A percentile compares a stretch with the other conserved stretches of the same genome.
These are phyloP conservation scores for Brachionus calyciflorus DNA, from an alignment of 1,140 invertebrate genomes.

Conservation along the genomic window DNA sequence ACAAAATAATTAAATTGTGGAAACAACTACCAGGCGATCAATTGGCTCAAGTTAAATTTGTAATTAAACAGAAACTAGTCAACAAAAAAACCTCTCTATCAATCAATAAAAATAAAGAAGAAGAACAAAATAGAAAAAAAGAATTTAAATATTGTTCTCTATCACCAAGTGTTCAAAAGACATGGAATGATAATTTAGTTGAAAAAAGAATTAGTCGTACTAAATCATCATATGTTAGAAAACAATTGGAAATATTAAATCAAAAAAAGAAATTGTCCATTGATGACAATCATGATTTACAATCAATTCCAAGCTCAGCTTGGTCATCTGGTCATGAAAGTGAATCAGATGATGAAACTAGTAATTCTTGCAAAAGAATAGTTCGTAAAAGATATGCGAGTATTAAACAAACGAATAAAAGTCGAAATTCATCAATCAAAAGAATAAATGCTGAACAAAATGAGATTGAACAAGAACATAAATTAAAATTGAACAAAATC, in stretches of 20 bases:
- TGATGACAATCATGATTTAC: too few species aligned
- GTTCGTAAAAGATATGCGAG: constrained; percentile 7
- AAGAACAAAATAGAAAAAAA: background rate
- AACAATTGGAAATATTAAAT: constrained; percentile 33
- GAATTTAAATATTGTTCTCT: background rate
- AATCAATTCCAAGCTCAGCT: background rate
- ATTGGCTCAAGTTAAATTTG: constrained; percentile 22
- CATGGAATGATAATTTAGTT: background rate
- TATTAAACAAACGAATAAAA: background rate
- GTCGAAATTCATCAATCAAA: background rate
- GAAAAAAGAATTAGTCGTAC: too few species aligned
- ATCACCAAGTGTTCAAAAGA: constrained; percentile 26
- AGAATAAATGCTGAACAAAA: background rate
- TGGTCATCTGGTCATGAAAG: background rate
- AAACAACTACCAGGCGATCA: constrained; percentile 30
- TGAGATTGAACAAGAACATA: background rate
- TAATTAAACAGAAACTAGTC: constrained; percentile 29
- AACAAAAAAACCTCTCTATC: too few species aligned
- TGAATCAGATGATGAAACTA: background rate
- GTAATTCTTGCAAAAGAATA: background rate
- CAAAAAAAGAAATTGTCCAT: background rate
- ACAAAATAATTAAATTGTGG: constrained; percentile 42
- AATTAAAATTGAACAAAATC: too few species aligned
- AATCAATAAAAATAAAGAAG: background rate
- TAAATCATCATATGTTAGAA: constrained; percentile 13